Evolutionary conservation across 2,113 vertebrate species (phyloP).

Genomic region (Formicarius rufipectus): DNA sequence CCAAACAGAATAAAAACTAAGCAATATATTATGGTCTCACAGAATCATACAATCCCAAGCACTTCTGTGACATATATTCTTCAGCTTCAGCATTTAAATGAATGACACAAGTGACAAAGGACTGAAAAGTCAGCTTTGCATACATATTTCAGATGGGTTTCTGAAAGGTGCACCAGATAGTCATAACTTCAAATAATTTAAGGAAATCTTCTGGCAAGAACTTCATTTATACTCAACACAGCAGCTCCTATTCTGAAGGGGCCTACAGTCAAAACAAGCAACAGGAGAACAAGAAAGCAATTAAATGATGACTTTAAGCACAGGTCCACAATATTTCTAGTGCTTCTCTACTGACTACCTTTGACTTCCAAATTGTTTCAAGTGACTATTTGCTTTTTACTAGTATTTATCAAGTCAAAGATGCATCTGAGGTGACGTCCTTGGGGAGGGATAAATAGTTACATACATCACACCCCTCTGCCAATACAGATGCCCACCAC

Average conservation of each 20-base stretch:
- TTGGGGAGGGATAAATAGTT: background rate
- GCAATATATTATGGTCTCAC: background rate
- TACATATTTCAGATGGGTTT: background rate
- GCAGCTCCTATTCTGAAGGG: background rate
- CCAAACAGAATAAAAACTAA: background rate
- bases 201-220: background rate
- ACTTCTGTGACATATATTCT: background rate
- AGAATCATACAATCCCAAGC: background rate
- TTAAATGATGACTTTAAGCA: background rate
- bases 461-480: background rate
- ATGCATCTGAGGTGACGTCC: background rate
- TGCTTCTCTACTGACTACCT: background rate
- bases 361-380: background rate
- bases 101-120: background rate
- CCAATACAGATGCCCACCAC: background rate
- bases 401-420: background rate
- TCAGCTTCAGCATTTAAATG: background rate
- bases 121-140: background rate
- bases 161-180: background rate
- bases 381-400: background rate
- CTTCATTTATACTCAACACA: background rate
- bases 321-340: background rate
- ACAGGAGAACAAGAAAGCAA: background rate
- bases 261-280: background rate
- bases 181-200: background rate